Conservation (phyloP, 1,140 invertebrate species). For the Helicoverpa zea region DNA sequence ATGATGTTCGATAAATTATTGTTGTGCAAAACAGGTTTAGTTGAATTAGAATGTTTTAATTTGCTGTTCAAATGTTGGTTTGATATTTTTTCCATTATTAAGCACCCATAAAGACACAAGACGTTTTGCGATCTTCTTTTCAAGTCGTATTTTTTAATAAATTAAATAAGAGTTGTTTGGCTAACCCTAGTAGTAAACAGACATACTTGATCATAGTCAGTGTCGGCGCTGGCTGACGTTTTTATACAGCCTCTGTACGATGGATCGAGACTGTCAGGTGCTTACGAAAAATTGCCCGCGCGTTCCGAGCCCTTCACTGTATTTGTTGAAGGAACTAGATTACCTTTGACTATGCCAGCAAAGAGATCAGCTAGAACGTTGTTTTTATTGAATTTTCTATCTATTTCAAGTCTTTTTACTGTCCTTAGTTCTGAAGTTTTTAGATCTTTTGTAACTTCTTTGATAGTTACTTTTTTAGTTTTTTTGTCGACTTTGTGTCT, state of each 20-base stretch:
- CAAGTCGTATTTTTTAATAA: not conserved
- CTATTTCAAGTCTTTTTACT: not conserved
- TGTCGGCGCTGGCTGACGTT: constrained; percentile 66
- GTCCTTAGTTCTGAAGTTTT: too few species aligned
- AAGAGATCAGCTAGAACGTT: not conserved
- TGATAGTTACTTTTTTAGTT: not conserved
- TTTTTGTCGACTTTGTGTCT: too few species aligned
- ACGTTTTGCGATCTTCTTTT: too few species aligned
- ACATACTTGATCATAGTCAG: constrained; percentile 74
- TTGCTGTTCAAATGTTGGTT: not conserved
- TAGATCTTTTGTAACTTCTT: too few species aligned
- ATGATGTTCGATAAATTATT: constrained; percentile 34
- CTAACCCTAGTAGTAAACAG: constrained; percentile 61
- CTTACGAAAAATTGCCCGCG: constrained; percentile 67
- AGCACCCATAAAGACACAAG: too few species aligned
- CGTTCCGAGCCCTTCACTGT: constrained; percentile 47
- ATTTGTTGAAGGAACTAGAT: constrained; percentile 19
- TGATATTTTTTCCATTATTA: too few species aligned
- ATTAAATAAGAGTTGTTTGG: constrained; percentile 22
- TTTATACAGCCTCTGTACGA: constrained; percentile 66
- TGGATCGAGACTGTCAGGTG: constrained; percentile 69
- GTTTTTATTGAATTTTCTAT: constrained; percentile 4
- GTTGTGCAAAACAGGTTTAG: constrained; percentile 10
- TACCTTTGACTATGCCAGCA: not conserved
- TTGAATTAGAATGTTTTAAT: constrained; percentile 25